These are phyloP conservation scores for Anas platyrhynchos DNA, from an alignment of 2,113 vertebrate species.

Conservation along the genomic window DNA sequence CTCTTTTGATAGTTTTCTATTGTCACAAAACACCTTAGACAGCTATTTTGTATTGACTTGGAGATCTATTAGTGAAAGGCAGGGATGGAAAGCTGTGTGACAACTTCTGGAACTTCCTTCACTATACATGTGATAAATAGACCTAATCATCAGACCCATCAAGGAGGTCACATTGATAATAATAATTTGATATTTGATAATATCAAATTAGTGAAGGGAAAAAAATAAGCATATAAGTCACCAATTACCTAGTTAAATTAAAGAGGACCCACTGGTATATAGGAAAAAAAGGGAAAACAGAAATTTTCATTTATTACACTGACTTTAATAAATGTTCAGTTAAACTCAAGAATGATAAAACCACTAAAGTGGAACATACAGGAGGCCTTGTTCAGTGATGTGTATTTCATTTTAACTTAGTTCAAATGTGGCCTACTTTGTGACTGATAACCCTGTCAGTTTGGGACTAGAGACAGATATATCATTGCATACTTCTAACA, in stretches of 20 bases:
- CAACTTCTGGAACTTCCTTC: not conserved
- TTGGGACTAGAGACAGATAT: conserved; percentile 6
- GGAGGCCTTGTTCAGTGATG: conserved; percentile 24
- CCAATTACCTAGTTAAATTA: conserved; percentile 20
- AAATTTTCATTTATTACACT: conserved; percentile 52
- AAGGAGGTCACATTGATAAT: not conserved
- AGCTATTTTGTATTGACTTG: not conserved
- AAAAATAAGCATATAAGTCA: conserved; percentile 32
- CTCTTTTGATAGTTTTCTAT: not conserved
- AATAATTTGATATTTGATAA: not conserved
- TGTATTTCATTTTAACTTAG: conserved; percentile 42
- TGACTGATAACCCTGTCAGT: conserved; percentile 47
- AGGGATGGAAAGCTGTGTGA: not conserved
- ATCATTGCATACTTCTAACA: not conserved
- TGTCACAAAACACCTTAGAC: not conserved
- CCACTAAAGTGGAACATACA: conserved; percentile 20
- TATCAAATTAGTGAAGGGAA: conserved; percentile 18
- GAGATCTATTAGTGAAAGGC: not conserved
- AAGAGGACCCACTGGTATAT: not conserved
- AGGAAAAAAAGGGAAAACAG: not conserved
- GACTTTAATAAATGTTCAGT: conserved; percentile 33
- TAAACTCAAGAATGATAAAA: conserved; percentile 58
- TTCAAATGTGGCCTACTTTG: conserved; percentile 18
- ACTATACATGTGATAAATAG: not conserved
- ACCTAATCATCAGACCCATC: not conserved